Percentiles rank a stretch among this genome's conserved stretches.
Conservation (phyloP, 2,113 vertebrate species). For the Suricata suricatta region DNA sequence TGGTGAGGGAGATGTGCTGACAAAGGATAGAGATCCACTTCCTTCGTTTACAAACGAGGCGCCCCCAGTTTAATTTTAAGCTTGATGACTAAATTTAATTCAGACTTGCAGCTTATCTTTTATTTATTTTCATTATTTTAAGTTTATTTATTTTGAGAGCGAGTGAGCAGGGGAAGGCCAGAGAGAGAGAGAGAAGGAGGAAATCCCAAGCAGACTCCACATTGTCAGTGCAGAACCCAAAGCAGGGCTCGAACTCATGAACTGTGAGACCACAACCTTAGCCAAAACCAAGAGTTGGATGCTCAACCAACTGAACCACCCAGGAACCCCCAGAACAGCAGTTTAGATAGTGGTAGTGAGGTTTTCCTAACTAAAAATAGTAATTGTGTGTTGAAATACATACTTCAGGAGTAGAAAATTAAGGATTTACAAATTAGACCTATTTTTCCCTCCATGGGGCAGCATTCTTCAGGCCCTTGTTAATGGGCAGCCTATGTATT, state of each 20-base stretch:
- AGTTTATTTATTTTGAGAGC: no score
- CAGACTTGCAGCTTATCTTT: neutral
- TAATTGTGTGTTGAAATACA: neutral
- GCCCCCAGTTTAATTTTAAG: neutral
- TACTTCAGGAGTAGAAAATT: neutral
- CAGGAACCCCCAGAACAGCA: no score
- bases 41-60: neutral
- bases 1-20: neutral
- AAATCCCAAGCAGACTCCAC: no score
- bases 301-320: no score
- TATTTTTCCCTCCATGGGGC: neutral
- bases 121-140: no score
- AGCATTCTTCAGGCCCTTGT: neutral
- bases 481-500: neutral
- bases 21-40: neutral
- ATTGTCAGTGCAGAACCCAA: no score
- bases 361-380: neutral
- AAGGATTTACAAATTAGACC: neutral
- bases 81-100: neutral
- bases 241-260: no score
- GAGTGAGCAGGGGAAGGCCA: no score
- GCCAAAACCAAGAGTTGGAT: no score
- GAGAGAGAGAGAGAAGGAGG: no score
- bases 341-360: neutral
- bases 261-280: no score